Base-by-base conservation (phyloP, 1,140 invertebrate genomes). In the Steinernema feltiae region DNA sequence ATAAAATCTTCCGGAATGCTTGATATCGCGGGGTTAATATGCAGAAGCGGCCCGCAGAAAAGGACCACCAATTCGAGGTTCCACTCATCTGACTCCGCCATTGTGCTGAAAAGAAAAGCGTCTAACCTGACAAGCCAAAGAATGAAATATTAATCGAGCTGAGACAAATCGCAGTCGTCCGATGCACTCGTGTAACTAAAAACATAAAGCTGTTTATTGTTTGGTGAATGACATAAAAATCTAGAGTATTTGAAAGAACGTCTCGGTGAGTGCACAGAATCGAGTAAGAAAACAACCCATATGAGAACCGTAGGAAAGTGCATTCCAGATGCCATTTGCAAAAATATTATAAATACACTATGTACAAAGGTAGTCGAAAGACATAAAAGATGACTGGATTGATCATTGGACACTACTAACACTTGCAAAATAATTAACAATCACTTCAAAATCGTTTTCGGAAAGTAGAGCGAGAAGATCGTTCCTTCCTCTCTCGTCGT, bases 181-280 rank as follows among this genome's bases (percentile, higher is more conserved):
- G n/a, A 46, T 7, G 7, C n/a, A 12, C 7, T n/a, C 15, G 3
- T n/a, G 53, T 17, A 63, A 63, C 53, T 27, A 63, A 27, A 63
- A 21, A n/a, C n/a, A 27, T 63, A 63, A 63, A 63, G 24, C 53
- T 63, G 41, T 63, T 63, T 63, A 63, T 63, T 63, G n/a, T 46
- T n/a, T 12, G 7, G n/a, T 21, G 53, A 27, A 27, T 17, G 7
- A 63, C 24, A 63, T 17, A 63, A 27, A 63, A 17, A 3, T 63
- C 53, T 27, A 15, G 24, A 63, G 24, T 63, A 63, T 63, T 63
- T 63, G 24, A 27, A 63, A n/a, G 15, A n/a, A 63, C n/a, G 41
- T 15, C 3, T 63, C 15, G 24, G 24, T 3, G 24, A 63, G 2
- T 21, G 24, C 7, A 63, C 7, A 63, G 53, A 3, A 15, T 63